Percentiles rank a stretch among this genome's conserved stretches.
phyloP scores from a whole-genome alignment of 2,113 vertebrate species.

The Dendrocopos noguchii region DNA sequence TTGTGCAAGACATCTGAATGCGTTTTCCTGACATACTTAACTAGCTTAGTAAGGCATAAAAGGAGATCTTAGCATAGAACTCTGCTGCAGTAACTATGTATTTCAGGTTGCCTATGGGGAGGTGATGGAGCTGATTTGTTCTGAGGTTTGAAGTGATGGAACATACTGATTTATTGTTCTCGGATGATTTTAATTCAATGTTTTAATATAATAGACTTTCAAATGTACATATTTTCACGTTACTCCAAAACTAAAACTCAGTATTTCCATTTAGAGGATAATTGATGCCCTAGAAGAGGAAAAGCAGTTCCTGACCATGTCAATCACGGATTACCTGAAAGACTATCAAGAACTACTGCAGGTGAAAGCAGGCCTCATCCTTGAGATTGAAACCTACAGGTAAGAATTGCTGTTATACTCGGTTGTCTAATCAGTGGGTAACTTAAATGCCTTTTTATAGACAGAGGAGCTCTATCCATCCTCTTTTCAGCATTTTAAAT shows the following conservation, averaged over 20 bases:
- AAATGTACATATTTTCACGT: background rate
- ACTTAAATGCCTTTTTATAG: background rate
- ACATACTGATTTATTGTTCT: background rate
- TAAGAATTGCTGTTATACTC: constrained; percentile 47
- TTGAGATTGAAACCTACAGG: constrained; percentile 95
- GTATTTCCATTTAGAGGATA: constrained; percentile 76
- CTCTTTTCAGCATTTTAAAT: background rate
- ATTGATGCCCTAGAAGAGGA: constrained; percentile 88
- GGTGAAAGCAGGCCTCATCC: constrained; percentile 89
- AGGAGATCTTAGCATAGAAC: background rate
- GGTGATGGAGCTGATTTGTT: background rate
- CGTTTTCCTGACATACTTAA: background rate
- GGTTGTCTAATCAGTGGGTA: background rate
- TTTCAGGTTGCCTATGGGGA: background rate
- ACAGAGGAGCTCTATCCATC: background rate
- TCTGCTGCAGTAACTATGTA: background rate
- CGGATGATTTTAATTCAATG: background rate
- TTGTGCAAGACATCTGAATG: background rate
- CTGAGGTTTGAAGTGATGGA: background rate
- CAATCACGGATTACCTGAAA: constrained; percentile 83
- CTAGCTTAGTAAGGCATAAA: background rate
- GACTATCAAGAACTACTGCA: constrained; percentile 92
- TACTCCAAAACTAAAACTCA: background rate
- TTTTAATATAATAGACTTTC: background rate
- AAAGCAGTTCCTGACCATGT: constrained; percentile 80